Conservation (phyloP, 2,113 vertebrate species). For the Eurystomus gularis region DNA sequence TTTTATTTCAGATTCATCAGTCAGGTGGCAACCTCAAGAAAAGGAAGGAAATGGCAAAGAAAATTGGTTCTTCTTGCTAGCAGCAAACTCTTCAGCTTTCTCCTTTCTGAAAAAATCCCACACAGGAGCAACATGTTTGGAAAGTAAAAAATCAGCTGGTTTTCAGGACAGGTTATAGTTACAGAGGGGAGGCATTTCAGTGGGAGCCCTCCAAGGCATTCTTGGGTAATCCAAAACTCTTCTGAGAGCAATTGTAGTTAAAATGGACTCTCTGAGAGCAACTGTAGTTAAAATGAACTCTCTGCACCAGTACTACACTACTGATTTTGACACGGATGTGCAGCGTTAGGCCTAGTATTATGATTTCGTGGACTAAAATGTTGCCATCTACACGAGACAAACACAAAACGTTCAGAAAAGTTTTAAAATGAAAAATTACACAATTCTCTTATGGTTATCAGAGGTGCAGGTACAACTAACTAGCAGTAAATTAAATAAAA, state of each 20-base stretch:
- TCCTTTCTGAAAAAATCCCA: background rate
- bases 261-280: background rate
- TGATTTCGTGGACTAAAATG: background rate
- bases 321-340: background rate
- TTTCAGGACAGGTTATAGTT: background rate
- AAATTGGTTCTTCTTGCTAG: background rate
- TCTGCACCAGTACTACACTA: background rate
- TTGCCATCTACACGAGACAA: background rate
- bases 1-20: background rate
- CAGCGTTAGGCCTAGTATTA: background rate
- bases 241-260: background rate
- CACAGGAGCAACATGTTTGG: accelerated
- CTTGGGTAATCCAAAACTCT: background rate
- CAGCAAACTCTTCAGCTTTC: background rate
- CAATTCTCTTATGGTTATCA: background rate
- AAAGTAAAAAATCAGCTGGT: background rate
- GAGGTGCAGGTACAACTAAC: background rate
- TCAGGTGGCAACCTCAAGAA: background rate
- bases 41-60: background rate
- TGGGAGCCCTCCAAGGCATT: background rate
- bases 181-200: background rate
- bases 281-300: background rate
- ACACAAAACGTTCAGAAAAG: background rate
- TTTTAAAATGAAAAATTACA: background rate
- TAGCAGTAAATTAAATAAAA: background rate